Base-by-base conservation (phyloP, 1,140 invertebrate species). In the Ectropis grisescens region DNA sequence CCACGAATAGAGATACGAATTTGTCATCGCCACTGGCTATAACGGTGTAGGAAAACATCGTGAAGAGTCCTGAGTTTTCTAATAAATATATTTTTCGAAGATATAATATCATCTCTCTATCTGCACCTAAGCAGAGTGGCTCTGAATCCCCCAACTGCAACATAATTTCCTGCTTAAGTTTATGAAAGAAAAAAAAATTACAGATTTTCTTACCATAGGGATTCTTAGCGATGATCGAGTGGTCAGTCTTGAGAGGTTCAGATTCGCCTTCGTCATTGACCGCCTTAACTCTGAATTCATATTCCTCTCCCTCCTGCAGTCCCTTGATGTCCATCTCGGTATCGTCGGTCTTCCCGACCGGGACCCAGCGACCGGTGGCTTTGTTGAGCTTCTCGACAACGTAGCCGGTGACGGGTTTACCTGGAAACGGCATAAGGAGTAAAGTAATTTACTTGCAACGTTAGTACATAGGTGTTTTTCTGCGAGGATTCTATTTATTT, bases 241-340 rank as follows among this genome's bases (percentile, higher is more conserved):
- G 88, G 24, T 95, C 94, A 8, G 96, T 95, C 56, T 93, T 91
- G 29, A 99, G 68, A 11, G 96, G 95, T 58, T 99, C 97, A 12
- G 96, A 97, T 82, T 97, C 95, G 2, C 98, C 98, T 83, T 99
- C 96, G 31, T 96, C 94, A 64, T 99, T 99, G 27, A 98, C 88
- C n/a, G 98, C 97, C 65, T 93, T 97, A 0, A 99, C 96, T 47
- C 97, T 87, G 85, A 98, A 99, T 74, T 97, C 90, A 79, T 99
- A 99, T 58, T 96, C 93, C 66, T 98, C 94, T 11, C 95, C 95
- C 70, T 96, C 94, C 59, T 92, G 90, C 27, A 98, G 85, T 28
- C 95, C 96, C 60, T 93, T 94, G 15, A 98, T 88, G 49, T 97
- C 93, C 86, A 94, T 90, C 81, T 96, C 93, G 0, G 93, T 91